Percentiles rank a stretch among this genome's conserved stretches.
These are phyloP conservation scores for Pelobates cultripes DNA, from an alignment of 2,797 vertebrate genomes.

Conservation along the genomic window DNA sequence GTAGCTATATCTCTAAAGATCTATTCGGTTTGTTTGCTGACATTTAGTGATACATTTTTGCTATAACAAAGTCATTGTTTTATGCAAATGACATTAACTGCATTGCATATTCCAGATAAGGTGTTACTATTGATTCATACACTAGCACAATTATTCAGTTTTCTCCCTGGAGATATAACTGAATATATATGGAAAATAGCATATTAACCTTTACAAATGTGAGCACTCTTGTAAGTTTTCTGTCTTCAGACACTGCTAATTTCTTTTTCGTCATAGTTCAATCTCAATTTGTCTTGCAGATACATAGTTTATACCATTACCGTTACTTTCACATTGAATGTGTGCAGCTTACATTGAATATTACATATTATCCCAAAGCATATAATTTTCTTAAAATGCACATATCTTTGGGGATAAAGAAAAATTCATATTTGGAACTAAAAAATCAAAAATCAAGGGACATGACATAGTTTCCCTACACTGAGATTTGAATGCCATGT, in stretches of 20 bases:
- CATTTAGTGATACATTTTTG: background rate
- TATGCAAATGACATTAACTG: background rate
- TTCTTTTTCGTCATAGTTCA: background rate
- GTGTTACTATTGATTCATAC: background rate
- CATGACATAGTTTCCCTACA: too few relatives aligned
- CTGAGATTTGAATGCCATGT: too few relatives aligned
- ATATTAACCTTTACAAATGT: constrained; percentile 4
- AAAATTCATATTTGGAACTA: too few relatives aligned
- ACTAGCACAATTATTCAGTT: background rate
- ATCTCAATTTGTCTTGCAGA: background rate
- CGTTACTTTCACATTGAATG: too few relatives aligned
- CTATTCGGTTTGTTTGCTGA: background rate
- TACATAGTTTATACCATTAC: background rate
- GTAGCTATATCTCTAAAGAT: too few relatives aligned
- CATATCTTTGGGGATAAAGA: too few relatives aligned
- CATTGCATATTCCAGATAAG: background rate
- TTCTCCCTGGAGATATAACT: background rate
- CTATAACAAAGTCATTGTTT: background rate
- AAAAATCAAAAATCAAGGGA: too few relatives aligned
- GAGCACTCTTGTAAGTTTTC: background rate
- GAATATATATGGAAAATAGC: background rate
- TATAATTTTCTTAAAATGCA: too few relatives aligned
- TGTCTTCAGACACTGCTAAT: background rate
- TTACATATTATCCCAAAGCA: too few relatives aligned
- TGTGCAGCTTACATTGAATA: too few relatives aligned